Conservation (phyloP, 2,888 invertebrate genomes). For the Pedicia rivosa region DNA sequence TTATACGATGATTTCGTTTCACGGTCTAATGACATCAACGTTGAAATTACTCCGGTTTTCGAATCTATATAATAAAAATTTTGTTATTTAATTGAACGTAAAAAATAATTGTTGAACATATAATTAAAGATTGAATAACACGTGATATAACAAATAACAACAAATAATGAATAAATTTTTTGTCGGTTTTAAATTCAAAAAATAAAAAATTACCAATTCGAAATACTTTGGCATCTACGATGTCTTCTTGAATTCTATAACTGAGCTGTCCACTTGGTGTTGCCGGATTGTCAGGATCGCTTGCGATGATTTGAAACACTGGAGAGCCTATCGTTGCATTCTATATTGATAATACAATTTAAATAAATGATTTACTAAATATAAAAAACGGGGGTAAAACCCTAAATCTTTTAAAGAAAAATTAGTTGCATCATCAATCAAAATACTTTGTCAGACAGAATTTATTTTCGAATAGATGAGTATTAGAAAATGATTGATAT, state of each 20-base stretch:
- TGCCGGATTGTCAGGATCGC: slow-evolving; percentile 61
- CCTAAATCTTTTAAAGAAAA: no score
- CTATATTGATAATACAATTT: no score
- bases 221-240: slow-evolving; percentile 44
- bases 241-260: slow-evolving; percentile 55
- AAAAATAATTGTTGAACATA: no score
- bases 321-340: slow-evolving; percentile 56
- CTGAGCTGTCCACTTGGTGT: slow-evolving; percentile 57
- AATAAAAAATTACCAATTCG: slow-evolving; percentile 33
- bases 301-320: slow-evolving; percentile 60
- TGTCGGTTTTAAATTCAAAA: not conserved
- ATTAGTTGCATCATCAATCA: not conserved
- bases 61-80: no score
- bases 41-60: slow-evolving; percentile 55
- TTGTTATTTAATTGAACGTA: no score
- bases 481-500: not conserved
- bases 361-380: no score
- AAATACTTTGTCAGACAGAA: not conserved
- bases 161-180: slow-evolving; percentile 1
- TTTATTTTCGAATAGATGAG: not conserved
- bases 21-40: slow-evolving; percentile 50
- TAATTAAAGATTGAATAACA: no score
- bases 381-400: no score
- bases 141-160: no score
- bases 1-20: slow-evolving; percentile 58